phyloP scores from a whole-genome alignment of 1,140 invertebrate genomes.

The Formica selysi region DNA sequence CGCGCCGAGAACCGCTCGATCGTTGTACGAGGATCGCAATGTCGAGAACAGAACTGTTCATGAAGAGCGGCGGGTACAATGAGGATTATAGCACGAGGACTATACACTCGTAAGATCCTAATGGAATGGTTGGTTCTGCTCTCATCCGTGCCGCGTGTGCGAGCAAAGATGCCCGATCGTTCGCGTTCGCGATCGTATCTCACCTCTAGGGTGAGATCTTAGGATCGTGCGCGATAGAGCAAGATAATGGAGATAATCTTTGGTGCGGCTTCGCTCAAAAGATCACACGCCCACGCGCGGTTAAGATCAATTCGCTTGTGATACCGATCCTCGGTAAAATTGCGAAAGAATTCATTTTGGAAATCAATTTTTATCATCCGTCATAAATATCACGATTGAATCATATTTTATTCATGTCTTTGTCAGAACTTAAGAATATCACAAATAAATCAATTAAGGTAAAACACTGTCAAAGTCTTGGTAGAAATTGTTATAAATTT shows the following conservation, averaged over 20 bases:
- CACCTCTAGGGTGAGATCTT: constrained; percentile 74
- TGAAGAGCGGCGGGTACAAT: constrained; percentile 28
- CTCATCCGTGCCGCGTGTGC: constrained; percentile 58
- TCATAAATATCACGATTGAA: neutral
- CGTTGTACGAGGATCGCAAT: constrained; percentile 8
- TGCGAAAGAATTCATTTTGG: constrained; percentile 44
- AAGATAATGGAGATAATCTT: constrained; percentile 80
- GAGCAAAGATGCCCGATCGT: constrained; percentile 68
- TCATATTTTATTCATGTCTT: neutral
- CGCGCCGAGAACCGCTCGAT: neutral
- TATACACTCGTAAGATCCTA: constrained; percentile 65
- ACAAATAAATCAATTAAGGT: neutral
- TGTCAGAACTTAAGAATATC: neutral
- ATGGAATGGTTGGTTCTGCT: constrained; percentile 74
- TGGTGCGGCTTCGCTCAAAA: constrained; percentile 75
- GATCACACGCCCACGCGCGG: constrained; percentile 76
- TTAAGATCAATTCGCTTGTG: constrained; percentile 41
- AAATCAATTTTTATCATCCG: neutral
- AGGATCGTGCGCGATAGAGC: constrained; percentile 80
- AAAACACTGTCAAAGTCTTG: neutral
- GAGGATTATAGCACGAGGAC: constrained; percentile 46
- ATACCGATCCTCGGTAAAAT: constrained; percentile 15
- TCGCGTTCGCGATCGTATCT: constrained; percentile 77
- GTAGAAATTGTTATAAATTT: neutral
- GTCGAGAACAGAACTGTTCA: neutral